These are phyloP conservation scores for Eclectus roratus DNA, from an alignment of 2,113 vertebrate species.

Conservation along the genomic window DNA sequence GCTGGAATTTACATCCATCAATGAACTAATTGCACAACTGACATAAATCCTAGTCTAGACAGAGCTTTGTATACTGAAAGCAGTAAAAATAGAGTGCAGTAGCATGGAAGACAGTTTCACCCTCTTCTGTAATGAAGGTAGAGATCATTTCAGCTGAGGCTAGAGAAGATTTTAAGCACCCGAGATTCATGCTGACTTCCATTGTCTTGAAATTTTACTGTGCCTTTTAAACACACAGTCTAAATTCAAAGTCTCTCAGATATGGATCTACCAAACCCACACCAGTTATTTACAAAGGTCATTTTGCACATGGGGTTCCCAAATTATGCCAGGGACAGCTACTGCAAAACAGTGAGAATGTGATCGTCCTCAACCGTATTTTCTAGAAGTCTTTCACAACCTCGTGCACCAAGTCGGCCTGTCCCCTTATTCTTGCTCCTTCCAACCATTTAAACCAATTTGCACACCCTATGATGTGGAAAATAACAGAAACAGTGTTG, in stretches of 20 bases:
- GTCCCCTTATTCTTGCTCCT: background rate
- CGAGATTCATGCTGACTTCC: background rate
- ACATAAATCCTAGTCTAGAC: constrained; percentile 30
- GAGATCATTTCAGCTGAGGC: background rate
- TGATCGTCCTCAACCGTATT: background rate
- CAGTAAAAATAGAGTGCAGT: background rate
- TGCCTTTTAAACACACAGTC: background rate
- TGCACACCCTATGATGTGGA: background rate
- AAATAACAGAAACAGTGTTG: background rate
- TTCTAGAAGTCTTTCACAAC: background rate
- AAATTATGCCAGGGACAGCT: background rate
- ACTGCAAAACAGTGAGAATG: background rate
- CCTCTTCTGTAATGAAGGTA: accelerated
- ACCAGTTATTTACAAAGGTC: background rate
- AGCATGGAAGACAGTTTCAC: background rate
- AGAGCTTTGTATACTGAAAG: constrained; percentile 4
- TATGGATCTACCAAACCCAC: background rate
- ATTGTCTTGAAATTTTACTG: background rate
- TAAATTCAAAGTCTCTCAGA: background rate
- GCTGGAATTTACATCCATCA: constrained; percentile 3
- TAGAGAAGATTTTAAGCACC: background rate
- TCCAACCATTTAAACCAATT: background rate
- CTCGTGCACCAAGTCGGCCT: background rate
- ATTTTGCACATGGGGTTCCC: background rate
- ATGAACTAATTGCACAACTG: constrained; percentile 20